These are phyloP conservation scores for Cybosia mesomella DNA, from an alignment of 2,888 invertebrate genomes.

Conservation along the genomic window DNA sequence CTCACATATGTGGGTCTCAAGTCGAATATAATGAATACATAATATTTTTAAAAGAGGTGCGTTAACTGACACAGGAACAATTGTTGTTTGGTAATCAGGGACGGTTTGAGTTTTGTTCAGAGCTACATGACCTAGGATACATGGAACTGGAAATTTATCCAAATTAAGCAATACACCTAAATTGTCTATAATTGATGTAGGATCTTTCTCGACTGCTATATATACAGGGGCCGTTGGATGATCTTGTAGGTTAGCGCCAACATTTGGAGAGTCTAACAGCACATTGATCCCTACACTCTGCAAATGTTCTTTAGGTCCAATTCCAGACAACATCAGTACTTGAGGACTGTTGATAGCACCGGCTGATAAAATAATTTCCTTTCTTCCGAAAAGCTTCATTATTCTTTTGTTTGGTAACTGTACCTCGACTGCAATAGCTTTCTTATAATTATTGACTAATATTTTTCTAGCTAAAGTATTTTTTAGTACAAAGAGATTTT, in stretches of 20 bases:
- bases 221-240: constrained; percentile 54
- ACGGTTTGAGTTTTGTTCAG: constrained; percentile 53
- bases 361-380: constrained; percentile 68
- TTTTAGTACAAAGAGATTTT: constrained; percentile 61
- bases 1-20: constrained; percentile 55
- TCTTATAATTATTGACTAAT: constrained; percentile 32
- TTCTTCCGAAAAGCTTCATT: constrained; percentile 51
- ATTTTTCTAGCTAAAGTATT: constrained; percentile 53
- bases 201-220: constrained; percentile 43
- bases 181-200: constrained; percentile 41
- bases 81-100: constrained; percentile 63
- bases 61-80: constrained; percentile 47
- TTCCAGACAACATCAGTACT: constrained; percentile 70
- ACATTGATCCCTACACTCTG: constrained; percentile 55
- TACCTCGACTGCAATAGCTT: constrained; percentile 61
- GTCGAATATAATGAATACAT: constrained; percentile 52
- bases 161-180: constrained; percentile 40
- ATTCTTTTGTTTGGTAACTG: constrained; percentile 44
- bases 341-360: constrained; percentile 69
- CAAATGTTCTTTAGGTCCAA: constrained; percentile 66
- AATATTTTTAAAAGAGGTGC: constrained; percentile 46
- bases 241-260: constrained; percentile 65
- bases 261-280: constrained; percentile 57
- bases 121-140: constrained; percentile 57
- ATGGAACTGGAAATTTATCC: constrained; percentile 52